Evolutionary conservation across 1,140 invertebrate species (phyloP), one percentile per base, ranked within the genome.

Genomic region (Anastrepha obliqua): DNA sequence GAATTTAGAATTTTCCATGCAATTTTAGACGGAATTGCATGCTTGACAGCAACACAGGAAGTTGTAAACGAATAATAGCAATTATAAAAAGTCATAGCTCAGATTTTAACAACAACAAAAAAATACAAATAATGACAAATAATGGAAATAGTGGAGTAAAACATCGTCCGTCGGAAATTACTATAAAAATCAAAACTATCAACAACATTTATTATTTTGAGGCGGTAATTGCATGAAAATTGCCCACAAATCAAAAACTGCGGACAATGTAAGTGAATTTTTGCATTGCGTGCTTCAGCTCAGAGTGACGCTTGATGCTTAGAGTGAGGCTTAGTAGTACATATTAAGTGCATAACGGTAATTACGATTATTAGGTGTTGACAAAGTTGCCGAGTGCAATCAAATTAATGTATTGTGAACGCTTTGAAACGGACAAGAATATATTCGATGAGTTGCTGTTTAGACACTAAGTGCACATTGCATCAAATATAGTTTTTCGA

Each of bases 231-330:
- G 67, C 67, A 47, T 42, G 67, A 47, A 74, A 74, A 74, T 74
- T 6, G 42, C 13, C 42, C 42, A 74, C 67, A 74, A 74, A 74
- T 74, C 67, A 74, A 74, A 74, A 47, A 74, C 44, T 74, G 67
- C 42, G 67, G 67, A 74, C 67, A 74, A 17, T 39, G 17, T 74
- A 39, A 15, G 42, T 74, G 67, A 74, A 39, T 47, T 42, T 17
- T 42, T 39, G 42, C 67, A 47, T 44, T 74, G 67, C 67, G 44
- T 74, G 67, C 15, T 39, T 55, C 51, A 55, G 51, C 51, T 55
- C 9, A 55, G 51, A 55, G 11, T 29, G 1, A 29, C 29, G 29
- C 29, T 29, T 29, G 29, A 29, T 29, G 1, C 42, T 3, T 9
- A n/a, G 60, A 13, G 67, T 74, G 17, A 67, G 20, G 67, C 7